Base-by-base conservation (phyloP, 2,797 vertebrate genomes). In the Anabacerthia variegaticeps region DNA sequence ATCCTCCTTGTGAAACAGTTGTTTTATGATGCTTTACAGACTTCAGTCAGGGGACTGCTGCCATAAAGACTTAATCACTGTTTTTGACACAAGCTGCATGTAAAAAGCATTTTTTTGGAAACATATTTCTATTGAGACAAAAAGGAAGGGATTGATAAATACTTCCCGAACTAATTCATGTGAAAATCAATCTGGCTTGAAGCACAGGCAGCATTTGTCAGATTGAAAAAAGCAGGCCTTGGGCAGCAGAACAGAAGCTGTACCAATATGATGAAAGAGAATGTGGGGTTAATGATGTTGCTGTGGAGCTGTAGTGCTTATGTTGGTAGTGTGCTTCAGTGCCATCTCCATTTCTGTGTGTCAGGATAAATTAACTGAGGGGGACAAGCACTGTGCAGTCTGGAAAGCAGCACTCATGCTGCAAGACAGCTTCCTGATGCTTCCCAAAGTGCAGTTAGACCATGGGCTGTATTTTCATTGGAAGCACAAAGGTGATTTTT, bases 401-500 rank as follows among this genome's bases (percentile, higher is more conserved):
- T 62, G 4, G 48, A 87, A 83, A 41, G 15, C n/a, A 30, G 11
- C 43, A 6, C 14, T 78, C 3, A 0, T 88, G 28, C 76, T 93
- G n/a, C 34, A 27, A 1, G 61, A 19, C 34, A 68, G 30, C n/a
- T 90, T 58, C 9, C 34, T 58, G 34, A 6, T 75, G 39, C 46
- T 62, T 79, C 71, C 43, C n/a, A 32, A 85, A 65, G n/a, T n/a
- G 46, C 82, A 68, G 1, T 39, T 44, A 41, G 62, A 56, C 15
- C 36, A 32, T 54, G 44, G 44, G 14, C 18, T 0, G 0, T 24
- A 0, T 65, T 71, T 63, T 56, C 69, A 21, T 24, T 52, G 12
- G 19, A 34, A 63, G 51, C 4, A 3, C 17, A 26, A 46, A 87
- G 49, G 39, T 59, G 0, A 5, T 32, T 77, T 27, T 26, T 61